Percentiles rank a stretch among this genome's conserved stretches.
Conservation (phyloP, 1,140 invertebrate genomes). For the Dinothrombium tinctorium region DNA sequence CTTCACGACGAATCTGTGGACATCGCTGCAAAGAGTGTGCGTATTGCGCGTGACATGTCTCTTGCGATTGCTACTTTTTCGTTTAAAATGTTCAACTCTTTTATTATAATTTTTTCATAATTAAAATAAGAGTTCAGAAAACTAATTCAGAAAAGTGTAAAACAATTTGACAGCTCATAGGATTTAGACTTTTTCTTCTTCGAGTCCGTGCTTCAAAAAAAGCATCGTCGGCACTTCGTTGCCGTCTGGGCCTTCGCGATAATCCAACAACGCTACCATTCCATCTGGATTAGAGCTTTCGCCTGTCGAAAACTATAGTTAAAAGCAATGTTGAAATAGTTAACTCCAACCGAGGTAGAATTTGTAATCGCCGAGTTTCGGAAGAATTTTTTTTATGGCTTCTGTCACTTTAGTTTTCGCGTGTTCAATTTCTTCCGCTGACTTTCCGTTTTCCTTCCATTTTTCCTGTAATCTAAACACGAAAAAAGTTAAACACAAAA, state of each 20-base stretch:
- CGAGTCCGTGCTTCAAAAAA: slow-evolving; percentile 84
- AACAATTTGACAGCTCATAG: not conserved
- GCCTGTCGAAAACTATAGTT: slow-evolving; percentile 27
- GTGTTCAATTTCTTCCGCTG: slow-evolving; percentile 21
- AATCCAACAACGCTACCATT: slow-evolving; percentile 75
- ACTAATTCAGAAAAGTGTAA: no score
- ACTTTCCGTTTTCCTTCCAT: slow-evolving; percentile 42
- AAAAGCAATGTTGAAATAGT: not conserved
- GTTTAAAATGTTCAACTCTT: no score
- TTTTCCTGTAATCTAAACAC: slow-evolving; percentile 45
- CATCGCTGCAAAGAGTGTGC: no score
- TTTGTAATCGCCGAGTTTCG: slow-evolving; percentile 60
- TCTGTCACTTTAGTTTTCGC: slow-evolving; percentile 72
- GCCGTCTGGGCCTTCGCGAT: slow-evolving; percentile 66
- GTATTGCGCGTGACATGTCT: no score
- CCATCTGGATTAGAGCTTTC: slow-evolving; percentile 84
- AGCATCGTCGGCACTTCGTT: slow-evolving; percentile 58
- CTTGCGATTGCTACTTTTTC: no score
- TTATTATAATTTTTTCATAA: no score
- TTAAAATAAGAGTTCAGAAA: no score
- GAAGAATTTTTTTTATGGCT: slow-evolving; percentile 76
- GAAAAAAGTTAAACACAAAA: slow-evolving; percentile 15
- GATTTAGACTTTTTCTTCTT: slow-evolving; percentile 72
- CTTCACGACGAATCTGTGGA: no score
- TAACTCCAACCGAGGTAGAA: slow-evolving; percentile 50